Evolutionary conservation across 2,113 vertebrate genomes (phyloP).

Genomic region (Stigmatopora nigra): DNA sequence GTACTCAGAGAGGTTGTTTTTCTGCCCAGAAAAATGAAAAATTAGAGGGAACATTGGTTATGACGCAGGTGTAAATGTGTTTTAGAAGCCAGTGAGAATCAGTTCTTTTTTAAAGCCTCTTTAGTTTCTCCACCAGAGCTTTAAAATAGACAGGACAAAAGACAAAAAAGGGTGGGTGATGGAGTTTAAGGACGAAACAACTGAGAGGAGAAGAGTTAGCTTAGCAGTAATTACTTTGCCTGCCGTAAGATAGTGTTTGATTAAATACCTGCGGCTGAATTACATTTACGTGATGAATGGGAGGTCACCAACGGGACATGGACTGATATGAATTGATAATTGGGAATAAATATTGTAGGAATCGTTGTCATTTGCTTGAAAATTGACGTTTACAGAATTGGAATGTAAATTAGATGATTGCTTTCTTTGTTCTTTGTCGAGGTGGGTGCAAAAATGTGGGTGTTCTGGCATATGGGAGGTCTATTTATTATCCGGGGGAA

Average conservation of each 20-base stretch:
- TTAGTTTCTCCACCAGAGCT: constrained; percentile 45
- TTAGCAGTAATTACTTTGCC: constrained; percentile 82
- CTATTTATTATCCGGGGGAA: constrained; percentile 56
- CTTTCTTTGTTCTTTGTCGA: constrained; percentile 9
- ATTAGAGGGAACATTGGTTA: too few relatives aligned
- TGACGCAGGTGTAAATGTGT: neutral
- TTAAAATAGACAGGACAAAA: constrained; percentile 42
- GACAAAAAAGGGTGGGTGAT: constrained; percentile 29
- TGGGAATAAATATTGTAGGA: constrained; percentile 76
- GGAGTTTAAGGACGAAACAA: constrained; percentile 31
- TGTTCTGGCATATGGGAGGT: constrained; percentile 33
- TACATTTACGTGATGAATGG: constrained; percentile 90
- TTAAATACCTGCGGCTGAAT: constrained; percentile 90
- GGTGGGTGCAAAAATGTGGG: constrained; percentile 1
- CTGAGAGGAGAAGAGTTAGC: constrained; percentile 49
- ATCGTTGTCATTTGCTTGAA: constrained; percentile 80
- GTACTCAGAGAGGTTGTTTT: too few relatives aligned
- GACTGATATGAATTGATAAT: constrained; percentile 79
- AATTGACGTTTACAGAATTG: constrained; percentile 47
- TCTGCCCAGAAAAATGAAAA: too few relatives aligned
- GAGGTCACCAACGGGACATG: constrained; percentile 80
- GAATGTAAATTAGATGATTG: constrained; percentile 40
- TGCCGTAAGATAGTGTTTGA: constrained; percentile 84
- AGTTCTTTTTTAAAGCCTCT: constrained; percentile 35
- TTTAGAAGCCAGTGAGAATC: constrained; percentile 1